phyloP scores from a whole-genome alignment of 2,888 invertebrate genomes.

The Leptothorax acervorum region DNA sequence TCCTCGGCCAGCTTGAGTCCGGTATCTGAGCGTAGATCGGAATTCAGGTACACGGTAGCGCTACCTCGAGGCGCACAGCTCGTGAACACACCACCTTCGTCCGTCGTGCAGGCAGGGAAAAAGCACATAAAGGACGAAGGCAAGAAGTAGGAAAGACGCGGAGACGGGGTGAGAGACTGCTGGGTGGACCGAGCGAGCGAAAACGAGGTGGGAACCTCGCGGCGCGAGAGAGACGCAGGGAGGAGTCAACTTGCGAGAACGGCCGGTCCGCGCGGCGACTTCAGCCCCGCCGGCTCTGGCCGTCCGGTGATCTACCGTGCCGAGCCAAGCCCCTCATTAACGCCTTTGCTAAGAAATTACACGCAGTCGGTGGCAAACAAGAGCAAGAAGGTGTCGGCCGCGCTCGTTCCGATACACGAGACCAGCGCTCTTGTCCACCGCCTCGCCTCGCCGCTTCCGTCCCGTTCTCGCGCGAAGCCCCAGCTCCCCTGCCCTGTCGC shows the following conservation, averaged over 20 bases:
- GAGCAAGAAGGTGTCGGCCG: conserved; percentile 83
- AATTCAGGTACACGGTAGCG: conserved; percentile 85
- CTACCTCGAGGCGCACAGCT: conserved; percentile 81
- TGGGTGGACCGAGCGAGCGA: conserved; percentile 47
- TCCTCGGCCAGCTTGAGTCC: conserved; percentile 78
- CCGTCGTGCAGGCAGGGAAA: conserved; percentile 52
- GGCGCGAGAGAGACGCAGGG: conserved; percentile 13
- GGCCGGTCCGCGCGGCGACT: conserved; percentile 58
- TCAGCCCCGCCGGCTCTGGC: conserved; percentile 74
- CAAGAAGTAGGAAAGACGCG: conserved; percentile 48
- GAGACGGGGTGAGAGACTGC: conserved; percentile 29
- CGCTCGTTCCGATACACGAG: conserved; percentile 78
- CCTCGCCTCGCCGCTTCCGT: conserved; percentile 64
- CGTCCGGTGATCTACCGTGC: conserved; percentile 84
- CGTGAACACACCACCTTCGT: conserved; percentile 80
- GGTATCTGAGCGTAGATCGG: conserved; percentile 84
- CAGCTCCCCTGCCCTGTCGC: conserved; percentile 58
- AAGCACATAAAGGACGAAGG: conserved; percentile 56
- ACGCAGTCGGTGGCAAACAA: conserved; percentile 85
- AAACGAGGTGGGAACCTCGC: conserved; percentile 34
- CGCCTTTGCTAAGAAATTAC: conserved; percentile 85
- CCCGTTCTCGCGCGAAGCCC: conserved; percentile 52
- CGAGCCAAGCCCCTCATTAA: conserved; percentile 85
- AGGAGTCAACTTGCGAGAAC: conserved; percentile 57
- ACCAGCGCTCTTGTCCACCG: conserved; percentile 64